Percentiles rank a stretch among this genome's conserved stretches.
These are phyloP conservation scores for Spizaetus ornatus DNA, from an alignment of 2,113 vertebrate genomes.

Conservation along the genomic window DNA sequence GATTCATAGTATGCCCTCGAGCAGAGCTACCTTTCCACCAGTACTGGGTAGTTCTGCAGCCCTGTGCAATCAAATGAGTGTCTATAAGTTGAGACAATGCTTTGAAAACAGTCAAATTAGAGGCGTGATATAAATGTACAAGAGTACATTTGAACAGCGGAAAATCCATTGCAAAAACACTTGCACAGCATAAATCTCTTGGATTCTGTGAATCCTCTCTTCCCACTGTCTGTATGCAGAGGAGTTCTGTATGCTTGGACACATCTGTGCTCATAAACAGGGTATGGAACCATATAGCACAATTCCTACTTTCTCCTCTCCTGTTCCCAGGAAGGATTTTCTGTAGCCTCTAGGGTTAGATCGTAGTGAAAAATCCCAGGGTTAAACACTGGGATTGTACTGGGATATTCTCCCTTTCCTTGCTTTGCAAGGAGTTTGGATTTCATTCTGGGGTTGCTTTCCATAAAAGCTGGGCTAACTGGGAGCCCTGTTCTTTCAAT, in stretches of 20 bases:
- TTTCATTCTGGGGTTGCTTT: background rate
- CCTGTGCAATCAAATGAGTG: background rate
- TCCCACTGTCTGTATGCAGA: background rate
- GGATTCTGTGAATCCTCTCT: background rate
- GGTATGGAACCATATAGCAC: background rate
- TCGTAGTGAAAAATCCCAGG: background rate
- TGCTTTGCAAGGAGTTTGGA: background rate
- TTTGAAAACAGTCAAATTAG: slow-evolving; percentile 33
- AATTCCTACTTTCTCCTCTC: background rate
- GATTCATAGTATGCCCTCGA: background rate
- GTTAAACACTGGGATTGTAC: background rate
- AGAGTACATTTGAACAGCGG: background rate
- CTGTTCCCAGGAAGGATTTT: background rate
- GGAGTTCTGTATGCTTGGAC: background rate
- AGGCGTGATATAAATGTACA: background rate
- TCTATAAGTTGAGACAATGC: background rate
- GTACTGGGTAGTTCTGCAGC: background rate
- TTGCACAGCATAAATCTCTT: background rate
- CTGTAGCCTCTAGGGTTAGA: background rate
- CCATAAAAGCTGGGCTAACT: background rate
- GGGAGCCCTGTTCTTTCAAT: background rate
- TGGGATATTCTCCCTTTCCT: background rate
- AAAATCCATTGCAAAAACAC: background rate
- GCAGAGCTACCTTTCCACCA: background rate
- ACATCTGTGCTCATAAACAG: background rate